Evolutionary conservation across 2,113 vertebrate genomes (phyloP), one percentile per base, ranked within the genome.

Genomic region (Trinectes maculatus): DNA sequence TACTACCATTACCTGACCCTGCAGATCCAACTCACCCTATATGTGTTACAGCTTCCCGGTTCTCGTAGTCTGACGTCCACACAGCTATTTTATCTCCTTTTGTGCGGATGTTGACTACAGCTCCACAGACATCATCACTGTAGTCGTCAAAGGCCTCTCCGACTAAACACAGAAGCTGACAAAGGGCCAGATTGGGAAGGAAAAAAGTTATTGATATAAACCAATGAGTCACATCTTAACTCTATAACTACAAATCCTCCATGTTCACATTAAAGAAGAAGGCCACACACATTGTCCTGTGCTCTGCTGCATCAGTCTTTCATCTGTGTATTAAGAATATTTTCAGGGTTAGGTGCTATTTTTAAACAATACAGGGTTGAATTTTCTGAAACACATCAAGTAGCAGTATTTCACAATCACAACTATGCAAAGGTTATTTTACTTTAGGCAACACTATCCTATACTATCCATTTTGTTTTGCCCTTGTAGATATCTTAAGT

Each of bases 61-160:
- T 98, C 88, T 99, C 96, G 81, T 92, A 98, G 90, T 99, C 95
- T 82, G 95, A 93, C 81, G 97, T 99, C 97, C 98, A 99, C 89
- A 99, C 95, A 60, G 96, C 96, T 88, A 99, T 96, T 93, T 99
- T 98, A 86, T 99, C 96, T 67, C 97, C 98, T 91, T 99, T 99
- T 73, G 95, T 92, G 93, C 98, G 96, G 91, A 99, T 93, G 79
- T 99, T 99, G 91, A 99, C 96, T 85, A 98, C 98, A 72, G 97
- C 96, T 53, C 98, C 97, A 70, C 98, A 99, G 11, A 99, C 94
- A 22, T 98, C 95, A 56, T 99, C 97, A 19, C 97, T 98, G 92
- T 95, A 92, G 90, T 99, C 95, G 86, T 98, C 96, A 61, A 99
- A 99, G 12, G 98, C 97, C 88, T 99, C 98, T 66, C 98, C 97